A percentile compares a stretch with the other conserved stretches of the same genome.
Conservation (phyloP, 2,113 vertebrate genomes). For the Halichoerus grypus region DNA sequence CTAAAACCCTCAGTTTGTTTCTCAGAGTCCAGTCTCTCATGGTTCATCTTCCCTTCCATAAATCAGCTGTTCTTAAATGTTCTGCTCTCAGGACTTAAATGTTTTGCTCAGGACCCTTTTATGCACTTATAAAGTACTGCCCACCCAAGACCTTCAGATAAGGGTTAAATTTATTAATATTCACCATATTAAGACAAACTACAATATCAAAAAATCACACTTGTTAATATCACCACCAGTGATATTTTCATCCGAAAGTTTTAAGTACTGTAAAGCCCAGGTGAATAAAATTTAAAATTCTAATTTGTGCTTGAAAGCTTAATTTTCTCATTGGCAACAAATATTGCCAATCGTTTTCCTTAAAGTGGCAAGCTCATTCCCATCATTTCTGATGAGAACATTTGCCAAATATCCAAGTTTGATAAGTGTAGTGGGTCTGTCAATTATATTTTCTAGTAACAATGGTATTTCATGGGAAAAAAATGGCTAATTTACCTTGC, state of each 20-base stretch:
- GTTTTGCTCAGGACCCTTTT: neutral
- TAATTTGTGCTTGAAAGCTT: constrained; percentile 30
- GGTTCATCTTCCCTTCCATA: neutral
- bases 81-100: neutral
- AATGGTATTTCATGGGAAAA: neutral
- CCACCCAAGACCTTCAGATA: neutral
- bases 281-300: constrained; percentile 45
- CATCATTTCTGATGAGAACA: constrained; percentile 44
- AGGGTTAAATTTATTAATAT: neutral
- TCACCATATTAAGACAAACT: neutral
- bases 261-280: neutral
- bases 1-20: no score
- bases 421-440: neutral
- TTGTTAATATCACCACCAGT: neutral
- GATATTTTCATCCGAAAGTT: constrained; percentile 26
- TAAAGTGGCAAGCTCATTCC: neutral
- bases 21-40: no score
- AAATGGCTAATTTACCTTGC: neutral
- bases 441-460: constrained; percentile 20
- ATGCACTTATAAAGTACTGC: neutral
- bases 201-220: neutral
- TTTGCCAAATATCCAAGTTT: constrained; percentile 1
- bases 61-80: neutral
- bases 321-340: neutral
- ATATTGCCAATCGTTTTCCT: neutral